phyloP scores from a whole-genome alignment of 2,888 invertebrate species.

The Acanthococcus lagerstroemiae region DNA sequence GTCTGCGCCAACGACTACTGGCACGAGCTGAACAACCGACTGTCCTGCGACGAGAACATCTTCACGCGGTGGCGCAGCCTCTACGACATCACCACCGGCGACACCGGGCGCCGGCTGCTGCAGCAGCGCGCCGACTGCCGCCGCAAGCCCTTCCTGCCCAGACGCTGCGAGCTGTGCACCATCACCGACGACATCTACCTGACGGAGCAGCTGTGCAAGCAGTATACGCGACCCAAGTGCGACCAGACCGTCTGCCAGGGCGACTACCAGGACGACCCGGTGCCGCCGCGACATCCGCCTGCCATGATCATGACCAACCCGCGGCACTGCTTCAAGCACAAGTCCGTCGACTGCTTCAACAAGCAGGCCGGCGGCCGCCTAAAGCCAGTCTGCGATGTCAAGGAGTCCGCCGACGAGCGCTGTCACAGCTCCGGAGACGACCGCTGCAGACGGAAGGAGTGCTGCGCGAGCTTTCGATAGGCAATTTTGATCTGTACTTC shows the following conservation, averaged over 20 bases:
- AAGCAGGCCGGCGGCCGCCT: too few relatives aligned
- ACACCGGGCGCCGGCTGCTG: conserved; percentile 1
- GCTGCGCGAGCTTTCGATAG: too few relatives aligned
- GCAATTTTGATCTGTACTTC: too few relatives aligned
- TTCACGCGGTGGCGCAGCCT: conserved; percentile 21
- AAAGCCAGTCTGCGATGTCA: too few relatives aligned
- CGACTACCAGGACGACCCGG: not conserved
- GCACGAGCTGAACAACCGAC: conserved; percentile 22
- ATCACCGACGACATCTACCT: conserved; percentile 20
- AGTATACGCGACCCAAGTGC: not conserved
- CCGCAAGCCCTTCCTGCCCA: conserved; percentile 17
- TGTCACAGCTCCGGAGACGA: too few relatives aligned
- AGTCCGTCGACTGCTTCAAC: too few relatives aligned
- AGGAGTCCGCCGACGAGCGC: too few relatives aligned
- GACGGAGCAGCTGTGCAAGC: conserved; percentile 18
- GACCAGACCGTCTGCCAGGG: not conserved
- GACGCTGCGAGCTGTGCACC: conserved; percentile 19
- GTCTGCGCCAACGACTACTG: conserved; percentile 18
- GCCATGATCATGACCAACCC: conserved; percentile 11
- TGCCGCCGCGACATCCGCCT: not conserved
- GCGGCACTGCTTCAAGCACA: too few relatives aligned
- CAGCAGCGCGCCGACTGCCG: conserved; percentile 10
- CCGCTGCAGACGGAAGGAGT: too few relatives aligned
- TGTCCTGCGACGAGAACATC: conserved; percentile 1
- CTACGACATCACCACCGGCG: conserved; percentile 19